These are phyloP conservation scores for Acyrthosiphon pisum DNA, from an alignment of 1,140 invertebrate genomes.

Conservation along the genomic window DNA sequence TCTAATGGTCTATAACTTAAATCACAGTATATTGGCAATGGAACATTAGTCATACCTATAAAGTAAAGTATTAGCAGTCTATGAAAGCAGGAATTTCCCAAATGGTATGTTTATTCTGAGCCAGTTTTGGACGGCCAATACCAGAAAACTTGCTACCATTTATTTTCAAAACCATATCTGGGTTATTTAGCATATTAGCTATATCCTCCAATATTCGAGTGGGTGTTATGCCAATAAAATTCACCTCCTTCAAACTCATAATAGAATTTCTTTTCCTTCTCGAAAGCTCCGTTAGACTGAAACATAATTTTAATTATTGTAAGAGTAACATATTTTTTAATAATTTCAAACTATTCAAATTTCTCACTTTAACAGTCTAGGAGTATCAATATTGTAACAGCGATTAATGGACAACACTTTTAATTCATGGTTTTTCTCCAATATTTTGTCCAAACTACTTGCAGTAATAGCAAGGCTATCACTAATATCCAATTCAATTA, in stretches of 20 bases:
- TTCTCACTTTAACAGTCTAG: constrained; percentile 70
- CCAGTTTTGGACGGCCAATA: constrained; percentile 31
- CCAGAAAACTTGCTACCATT: constrained; percentile 6
- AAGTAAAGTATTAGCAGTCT: constrained; percentile 12
- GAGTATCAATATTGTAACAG: constrained; percentile 79
- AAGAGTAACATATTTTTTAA: not conserved
- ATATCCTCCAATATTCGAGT: not conserved
- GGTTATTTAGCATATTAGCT: not conserved
- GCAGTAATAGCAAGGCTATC: constrained; percentile 79
- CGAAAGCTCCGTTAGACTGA: constrained; percentile 3
- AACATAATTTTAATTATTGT: constrained; percentile 55
- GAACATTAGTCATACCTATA: not conserved
- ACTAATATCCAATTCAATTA: constrained; percentile 86
- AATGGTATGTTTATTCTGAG: constrained; percentile 17
- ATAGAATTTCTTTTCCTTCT: not conserved
- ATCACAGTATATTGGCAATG: constrained; percentile 42
- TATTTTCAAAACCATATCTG: not conserved
- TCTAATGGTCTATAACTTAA: not conserved
- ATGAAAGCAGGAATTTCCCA: constrained; percentile 38
- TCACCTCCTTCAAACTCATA: not conserved
- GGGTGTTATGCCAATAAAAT: not conserved
- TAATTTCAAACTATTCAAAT: not conserved
- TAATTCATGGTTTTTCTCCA: constrained; percentile 70
- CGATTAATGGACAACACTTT: constrained; percentile 84
- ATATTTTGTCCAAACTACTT: constrained; percentile 68